Evolutionary conservation across 2,113 vertebrate genomes (phyloP), one percentile per base, ranked within the genome.

Genomic region (Redunca redunca): DNA sequence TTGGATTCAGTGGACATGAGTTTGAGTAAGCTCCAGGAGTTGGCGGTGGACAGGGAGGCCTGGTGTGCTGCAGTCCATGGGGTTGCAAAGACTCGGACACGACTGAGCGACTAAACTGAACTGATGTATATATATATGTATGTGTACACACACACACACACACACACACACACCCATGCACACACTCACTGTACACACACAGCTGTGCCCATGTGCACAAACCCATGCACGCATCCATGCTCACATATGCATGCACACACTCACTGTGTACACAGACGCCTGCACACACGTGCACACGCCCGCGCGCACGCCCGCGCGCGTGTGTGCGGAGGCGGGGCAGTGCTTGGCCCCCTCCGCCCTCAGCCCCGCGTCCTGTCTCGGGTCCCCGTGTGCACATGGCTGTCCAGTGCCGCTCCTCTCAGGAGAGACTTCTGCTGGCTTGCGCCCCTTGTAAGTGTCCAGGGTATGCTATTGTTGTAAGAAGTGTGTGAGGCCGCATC

Each of bases 261-360:
- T 3, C 28, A 62, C 30, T 64, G 64, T 36, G n/a, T 6, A 5
- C 16, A 67, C 48, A 43, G 36, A 26, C 2, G 17, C 43, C 17
- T 2, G 23, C 13, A 77, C 74, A 8, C 23, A 26, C 1, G 3
- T 4, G 23, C 6, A 15, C 19, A 57, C 5, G 0, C 64, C 16
- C 1, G 9, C 3, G 9, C 1, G 4, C n/a, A 71, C 2, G 4
- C n/a, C 67, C 0, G 10, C 19, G 12, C 3, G 2, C 7, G 14
- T 5, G 48, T 55, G 23, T 25, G 33, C 48, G 19, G 12, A 17
- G 71, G 71, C 6, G 3, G n/a, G 71, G 71, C 21, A 43, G 71
- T 1, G 0, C 71, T 13, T 5, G n/a, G 67, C n/a, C 71, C 36
- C 36, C 23, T 40, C n/a, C 1, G 36, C 64, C 17, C 5, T 17